Evolutionary conservation across 2,113 vertebrate species (phyloP).

Genomic region (Dromiciops gliroides): DNA sequence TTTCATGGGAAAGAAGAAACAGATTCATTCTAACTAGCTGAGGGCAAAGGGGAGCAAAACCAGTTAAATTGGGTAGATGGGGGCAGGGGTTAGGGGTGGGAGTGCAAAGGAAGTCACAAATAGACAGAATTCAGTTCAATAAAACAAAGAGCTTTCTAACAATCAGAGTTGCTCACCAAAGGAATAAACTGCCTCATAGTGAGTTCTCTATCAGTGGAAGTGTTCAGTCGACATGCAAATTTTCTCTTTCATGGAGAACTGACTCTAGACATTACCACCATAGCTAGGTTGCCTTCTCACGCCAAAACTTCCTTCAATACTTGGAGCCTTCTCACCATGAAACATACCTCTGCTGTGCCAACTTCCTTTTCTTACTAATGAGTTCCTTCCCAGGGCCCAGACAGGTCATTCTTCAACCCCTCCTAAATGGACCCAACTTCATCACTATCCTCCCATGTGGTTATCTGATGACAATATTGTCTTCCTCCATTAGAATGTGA

Average conservation of each 20-base stretch:
- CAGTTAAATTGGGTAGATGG: neutral
- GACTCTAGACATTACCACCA: neutral
- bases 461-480: neutral
- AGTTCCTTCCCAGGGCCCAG: neutral
- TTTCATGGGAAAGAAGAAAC: neutral
- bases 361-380: neutral
- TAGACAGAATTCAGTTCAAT: neutral
- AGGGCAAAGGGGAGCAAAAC: neutral
- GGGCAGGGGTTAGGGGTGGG: neutral
- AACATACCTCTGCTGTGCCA: neutral
- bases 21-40: neutral
- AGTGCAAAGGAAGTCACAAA: neutral
- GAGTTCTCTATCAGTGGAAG: neutral
- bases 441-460: neutral
- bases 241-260: neutral
- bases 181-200: neutral
- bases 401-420: neutral
- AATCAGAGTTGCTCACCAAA: neutral
- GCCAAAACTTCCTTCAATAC: neutral
- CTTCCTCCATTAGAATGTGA: neutral
- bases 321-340: neutral
- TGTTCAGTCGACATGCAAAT: neutral
- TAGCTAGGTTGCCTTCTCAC: neutral
- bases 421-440: neutral
- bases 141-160: neutral